phyloP scores from a whole-genome alignment of 2,797 vertebrate species.

The Dallia pectoralis region DNA sequence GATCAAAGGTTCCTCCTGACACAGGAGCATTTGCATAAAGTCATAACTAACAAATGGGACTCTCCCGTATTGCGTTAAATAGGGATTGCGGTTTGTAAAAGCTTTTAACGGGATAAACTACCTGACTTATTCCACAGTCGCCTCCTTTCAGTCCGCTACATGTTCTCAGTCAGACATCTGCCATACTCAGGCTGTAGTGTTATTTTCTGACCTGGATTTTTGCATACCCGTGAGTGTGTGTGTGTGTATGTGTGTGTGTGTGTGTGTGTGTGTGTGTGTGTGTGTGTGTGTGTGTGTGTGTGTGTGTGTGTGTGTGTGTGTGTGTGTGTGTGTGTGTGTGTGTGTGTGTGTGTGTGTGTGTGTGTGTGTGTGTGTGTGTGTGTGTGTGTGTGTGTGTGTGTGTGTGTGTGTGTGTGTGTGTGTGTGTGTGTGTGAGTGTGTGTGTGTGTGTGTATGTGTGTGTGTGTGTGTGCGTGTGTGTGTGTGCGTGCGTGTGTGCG shows the following conservation, averaged over 20 bases:
- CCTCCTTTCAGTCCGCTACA: slow-evolving; percentile 27
- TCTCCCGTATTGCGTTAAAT: slow-evolving; percentile 17
- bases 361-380: background rate
- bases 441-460: background rate
- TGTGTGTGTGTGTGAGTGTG: background rate
- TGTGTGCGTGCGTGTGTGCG: background rate
- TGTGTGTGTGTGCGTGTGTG: background rate
- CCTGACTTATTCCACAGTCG: slow-evolving; percentile 31
- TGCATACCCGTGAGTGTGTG: slow-evolving; percentile 27
- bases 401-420: slow-evolving; percentile 26
- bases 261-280: slow-evolving; percentile 21
- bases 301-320: background rate
- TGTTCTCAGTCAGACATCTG: slow-evolving; percentile 40
- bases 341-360: background rate
- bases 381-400: slow-evolving; percentile 10
- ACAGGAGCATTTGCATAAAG: slow-evolving; percentile 57
- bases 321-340: background rate
- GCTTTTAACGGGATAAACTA: slow-evolving; percentile 42
- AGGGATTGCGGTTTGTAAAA: slow-evolving; percentile 46
- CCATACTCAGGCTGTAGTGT: slow-evolving; percentile 35
- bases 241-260: slow-evolving; percentile 9
- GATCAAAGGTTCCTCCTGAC: slow-evolving; percentile 66
- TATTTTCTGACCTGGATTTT: slow-evolving; percentile 4
- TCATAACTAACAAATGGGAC: slow-evolving; percentile 52
- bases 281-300: background rate